These are phyloP conservation scores for Ctena decussata DNA, from an alignment of 2,888 invertebrate genomes.

Conservation along the genomic window DNA sequence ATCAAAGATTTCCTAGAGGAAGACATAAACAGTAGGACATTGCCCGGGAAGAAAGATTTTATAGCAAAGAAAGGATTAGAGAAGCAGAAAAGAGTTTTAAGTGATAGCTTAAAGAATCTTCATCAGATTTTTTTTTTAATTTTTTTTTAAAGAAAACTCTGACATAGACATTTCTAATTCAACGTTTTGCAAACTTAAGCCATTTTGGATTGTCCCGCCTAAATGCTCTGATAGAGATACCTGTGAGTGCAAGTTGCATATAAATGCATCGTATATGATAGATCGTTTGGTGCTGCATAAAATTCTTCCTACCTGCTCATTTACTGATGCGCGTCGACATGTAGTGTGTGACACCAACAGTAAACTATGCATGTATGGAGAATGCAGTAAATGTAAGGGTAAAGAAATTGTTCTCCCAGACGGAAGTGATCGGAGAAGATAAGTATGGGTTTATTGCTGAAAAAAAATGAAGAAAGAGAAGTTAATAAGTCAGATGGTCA, in stretches of 20 bases:
- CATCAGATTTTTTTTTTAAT: constrained; percentile 8
- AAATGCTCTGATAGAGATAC: constrained; percentile 20
- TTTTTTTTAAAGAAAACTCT: neutral
- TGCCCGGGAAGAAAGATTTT: neutral
- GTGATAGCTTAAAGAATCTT: neutral
- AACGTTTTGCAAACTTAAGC: constrained; percentile 15
- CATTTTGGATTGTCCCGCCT: constrained; percentile 23
- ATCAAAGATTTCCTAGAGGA: neutral
- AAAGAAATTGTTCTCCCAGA: neutral
- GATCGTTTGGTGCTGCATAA: neutral
- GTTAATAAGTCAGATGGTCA: neutral
- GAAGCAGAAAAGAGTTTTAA: neutral
- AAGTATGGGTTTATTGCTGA: constrained; percentile 24
- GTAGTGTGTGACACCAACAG: neutral
- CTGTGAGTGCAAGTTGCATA: constrained; percentile 21
- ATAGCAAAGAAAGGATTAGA: neutral
- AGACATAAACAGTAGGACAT: neutral
- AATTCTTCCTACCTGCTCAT: neutral
- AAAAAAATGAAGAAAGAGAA: constrained; percentile 22
- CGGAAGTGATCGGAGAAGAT: neutral
- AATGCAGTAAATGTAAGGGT: constrained; percentile 12
- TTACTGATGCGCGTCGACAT: constrained; percentile 7
- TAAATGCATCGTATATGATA: constrained; percentile 21
- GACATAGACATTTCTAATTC: neutral
- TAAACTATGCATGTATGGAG: constrained; percentile 25